Evolutionary conservation across 2,113 vertebrate species (phyloP).

Genomic region (Peromyscus polionotus): DNA sequence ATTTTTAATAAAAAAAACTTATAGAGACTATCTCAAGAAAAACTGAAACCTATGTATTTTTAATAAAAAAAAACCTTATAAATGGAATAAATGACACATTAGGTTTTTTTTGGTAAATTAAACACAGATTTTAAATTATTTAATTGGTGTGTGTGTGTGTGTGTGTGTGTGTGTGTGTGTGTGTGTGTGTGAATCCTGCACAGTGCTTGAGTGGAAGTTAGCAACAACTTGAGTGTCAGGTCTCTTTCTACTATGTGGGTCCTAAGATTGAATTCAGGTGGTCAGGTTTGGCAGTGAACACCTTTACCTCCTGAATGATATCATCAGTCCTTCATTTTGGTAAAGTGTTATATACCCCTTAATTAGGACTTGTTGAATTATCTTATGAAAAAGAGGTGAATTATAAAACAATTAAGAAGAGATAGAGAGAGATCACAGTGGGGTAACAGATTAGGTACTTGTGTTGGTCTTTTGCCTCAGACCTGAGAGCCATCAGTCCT

Average conservation of each 20-base stretch:
- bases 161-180: neutral
- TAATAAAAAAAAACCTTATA: neutral
- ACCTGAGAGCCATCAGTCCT: neutral
- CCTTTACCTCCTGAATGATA: neutral
- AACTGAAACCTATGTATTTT: neutral
- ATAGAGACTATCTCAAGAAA: neutral
- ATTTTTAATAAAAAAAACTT: neutral
- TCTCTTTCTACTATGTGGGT: neutral
- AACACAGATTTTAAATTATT: neutral
- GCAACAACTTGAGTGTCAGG: neutral
- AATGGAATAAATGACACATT: neutral
- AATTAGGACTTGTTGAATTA: neutral
- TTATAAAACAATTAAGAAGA: neutral
- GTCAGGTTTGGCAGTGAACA: neutral
- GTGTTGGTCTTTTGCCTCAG: neutral
- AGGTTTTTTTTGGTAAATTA: neutral
- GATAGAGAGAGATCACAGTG: neutral
- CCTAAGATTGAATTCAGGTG: neutral
- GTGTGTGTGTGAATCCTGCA: neutral
- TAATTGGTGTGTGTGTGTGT: neutral
- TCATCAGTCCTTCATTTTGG: neutral
- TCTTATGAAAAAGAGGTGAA: neutral
- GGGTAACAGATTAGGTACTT: neutral
- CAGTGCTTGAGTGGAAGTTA: neutral
- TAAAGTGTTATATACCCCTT: neutral